These are phyloP conservation scores for Coremacera marginata DNA, from an alignment of 2,888 invertebrate genomes.

Conservation along the genomic window DNA sequence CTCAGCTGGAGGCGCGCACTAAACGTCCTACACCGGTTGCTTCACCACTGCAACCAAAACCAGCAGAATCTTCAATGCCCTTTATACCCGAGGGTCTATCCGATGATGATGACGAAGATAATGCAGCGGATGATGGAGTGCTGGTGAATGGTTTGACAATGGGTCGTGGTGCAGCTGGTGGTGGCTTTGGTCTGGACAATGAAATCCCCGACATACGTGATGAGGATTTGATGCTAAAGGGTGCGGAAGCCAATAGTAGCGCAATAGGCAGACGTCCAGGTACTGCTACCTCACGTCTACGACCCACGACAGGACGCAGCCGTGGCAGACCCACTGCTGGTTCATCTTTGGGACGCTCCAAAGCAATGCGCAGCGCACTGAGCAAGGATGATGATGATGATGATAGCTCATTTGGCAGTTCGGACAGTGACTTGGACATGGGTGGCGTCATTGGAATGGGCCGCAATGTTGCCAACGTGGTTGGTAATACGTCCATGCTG, in stretches of 20 bases:
- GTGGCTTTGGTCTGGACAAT: slow-evolving; percentile 49
- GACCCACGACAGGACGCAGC: slow-evolving; percentile 67
- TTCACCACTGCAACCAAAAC: slow-evolving; percentile 62
- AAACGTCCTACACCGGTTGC: slow-evolving; percentile 59
- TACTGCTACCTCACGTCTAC: slow-evolving; percentile 59
- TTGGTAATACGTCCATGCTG: slow-evolving; percentile 35
- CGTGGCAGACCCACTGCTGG: slow-evolving; percentile 48
- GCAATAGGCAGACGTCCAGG: slow-evolving; percentile 54
- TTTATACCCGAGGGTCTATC: slow-evolving; percentile 67
- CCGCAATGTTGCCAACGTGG: slow-evolving; percentile 19
- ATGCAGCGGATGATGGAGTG: slow-evolving; percentile 48
- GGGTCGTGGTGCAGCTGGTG: slow-evolving; percentile 39
- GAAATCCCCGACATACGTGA: slow-evolving; percentile 62
- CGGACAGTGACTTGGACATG: slow-evolving; percentile 66
- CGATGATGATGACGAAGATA: slow-evolving; percentile 66
- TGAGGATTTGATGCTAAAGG: slow-evolving; percentile 56
- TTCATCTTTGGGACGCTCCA: slow-evolving; percentile 38
- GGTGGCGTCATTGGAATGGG: slow-evolving; percentile 59
- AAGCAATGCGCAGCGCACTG: not conserved
- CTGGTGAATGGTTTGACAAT: slow-evolving; percentile 29
- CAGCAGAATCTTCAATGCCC: slow-evolving; percentile 64
- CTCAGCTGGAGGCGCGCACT: slow-evolving; percentile 75
- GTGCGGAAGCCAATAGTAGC: slow-evolving; percentile 2
- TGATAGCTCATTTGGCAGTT: slow-evolving; percentile 67
- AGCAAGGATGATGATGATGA: slow-evolving; percentile 56